Conservation (phyloP, 2,888 invertebrate species). For the Eutolmus rufibarbis region DNA sequence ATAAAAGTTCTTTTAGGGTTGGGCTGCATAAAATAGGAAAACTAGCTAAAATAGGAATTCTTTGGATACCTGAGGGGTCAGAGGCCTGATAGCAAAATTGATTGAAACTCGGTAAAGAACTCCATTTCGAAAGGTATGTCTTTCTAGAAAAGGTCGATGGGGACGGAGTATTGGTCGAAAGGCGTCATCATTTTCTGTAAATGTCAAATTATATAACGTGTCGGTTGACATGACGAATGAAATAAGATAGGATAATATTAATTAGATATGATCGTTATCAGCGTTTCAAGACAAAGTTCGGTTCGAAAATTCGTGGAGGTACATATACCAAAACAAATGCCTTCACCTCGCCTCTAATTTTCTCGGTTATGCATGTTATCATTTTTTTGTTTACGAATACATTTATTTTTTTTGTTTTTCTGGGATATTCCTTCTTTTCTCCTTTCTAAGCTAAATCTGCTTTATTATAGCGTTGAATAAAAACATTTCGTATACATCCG, state of each 20-base stretch:
- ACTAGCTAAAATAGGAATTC: not conserved
- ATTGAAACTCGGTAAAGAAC: not conserved
- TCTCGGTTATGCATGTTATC: not conserved
- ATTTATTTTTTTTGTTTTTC: not conserved
- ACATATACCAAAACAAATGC: not conserved
- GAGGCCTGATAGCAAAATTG: not conserved
- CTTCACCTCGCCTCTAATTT: not conserved
- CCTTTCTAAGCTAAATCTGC: not conserved
- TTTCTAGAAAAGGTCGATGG: not conserved
- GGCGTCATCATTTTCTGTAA: not conserved
- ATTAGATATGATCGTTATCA: not conserved
- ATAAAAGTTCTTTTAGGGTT: not conserved
- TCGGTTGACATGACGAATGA: not conserved
- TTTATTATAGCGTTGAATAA: not conserved
- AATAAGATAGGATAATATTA: not conserved
- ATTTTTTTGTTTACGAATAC: not conserved
- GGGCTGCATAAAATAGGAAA: not conserved
- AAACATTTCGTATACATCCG: not conserved
- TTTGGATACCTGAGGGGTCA: not conserved
- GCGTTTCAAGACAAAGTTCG: not conserved
- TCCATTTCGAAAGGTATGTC: not conserved
- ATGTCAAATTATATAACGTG: not conserved
- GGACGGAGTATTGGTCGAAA: not conserved
- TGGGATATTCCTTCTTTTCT: not conserved
- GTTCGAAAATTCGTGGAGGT: not conserved